These are phyloP conservation scores for Ardeotis arabs DNA, from an alignment of 2,113 vertebrate species.

Conservation along the genomic window DNA sequence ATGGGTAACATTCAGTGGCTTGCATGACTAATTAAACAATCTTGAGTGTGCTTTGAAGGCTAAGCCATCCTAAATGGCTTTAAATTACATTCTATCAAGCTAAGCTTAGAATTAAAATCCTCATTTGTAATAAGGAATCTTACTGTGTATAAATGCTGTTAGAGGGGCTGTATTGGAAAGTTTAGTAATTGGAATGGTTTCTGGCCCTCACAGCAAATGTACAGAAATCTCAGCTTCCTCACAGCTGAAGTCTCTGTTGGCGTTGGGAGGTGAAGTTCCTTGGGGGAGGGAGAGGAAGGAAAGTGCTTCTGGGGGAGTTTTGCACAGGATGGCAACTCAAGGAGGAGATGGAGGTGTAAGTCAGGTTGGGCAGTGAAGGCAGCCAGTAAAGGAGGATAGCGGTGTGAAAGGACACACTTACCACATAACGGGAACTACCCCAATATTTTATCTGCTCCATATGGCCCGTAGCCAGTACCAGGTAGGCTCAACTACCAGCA, in stretches of 20 bases:
- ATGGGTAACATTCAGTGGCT: conserved; percentile 60
- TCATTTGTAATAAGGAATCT: conserved; percentile 69
- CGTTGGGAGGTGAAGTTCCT: neutral
- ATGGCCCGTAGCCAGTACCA: neutral
- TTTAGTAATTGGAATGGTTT: conserved; percentile 36
- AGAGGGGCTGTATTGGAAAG: conserved; percentile 9
- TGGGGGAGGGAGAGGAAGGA: neutral
- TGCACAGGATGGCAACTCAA: neutral
- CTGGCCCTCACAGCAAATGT: neutral
- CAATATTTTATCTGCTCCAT: accelerated
- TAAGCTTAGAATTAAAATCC: conserved; percentile 71
- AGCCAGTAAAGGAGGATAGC: neutral
- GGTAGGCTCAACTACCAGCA: neutral
- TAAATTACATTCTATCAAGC: conserved; percentile 73
- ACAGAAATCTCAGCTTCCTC: neutral
- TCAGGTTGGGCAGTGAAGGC: neutral
- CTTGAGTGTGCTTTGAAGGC: conserved; percentile 74
- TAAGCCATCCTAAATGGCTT: conserved; percentile 74
- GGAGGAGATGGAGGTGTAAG: accelerated
- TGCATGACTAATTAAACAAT: conserved; percentile 76
- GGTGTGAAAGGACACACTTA: neutral
- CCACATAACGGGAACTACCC: neutral
- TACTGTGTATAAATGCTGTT: conserved; percentile 57
- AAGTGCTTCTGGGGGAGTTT: neutral
- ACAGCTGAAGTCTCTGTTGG: accelerated